Evolutionary conservation across 2,113 vertebrate species (phyloP).

Genomic region (Lethenteron camtschaticum): DNA sequence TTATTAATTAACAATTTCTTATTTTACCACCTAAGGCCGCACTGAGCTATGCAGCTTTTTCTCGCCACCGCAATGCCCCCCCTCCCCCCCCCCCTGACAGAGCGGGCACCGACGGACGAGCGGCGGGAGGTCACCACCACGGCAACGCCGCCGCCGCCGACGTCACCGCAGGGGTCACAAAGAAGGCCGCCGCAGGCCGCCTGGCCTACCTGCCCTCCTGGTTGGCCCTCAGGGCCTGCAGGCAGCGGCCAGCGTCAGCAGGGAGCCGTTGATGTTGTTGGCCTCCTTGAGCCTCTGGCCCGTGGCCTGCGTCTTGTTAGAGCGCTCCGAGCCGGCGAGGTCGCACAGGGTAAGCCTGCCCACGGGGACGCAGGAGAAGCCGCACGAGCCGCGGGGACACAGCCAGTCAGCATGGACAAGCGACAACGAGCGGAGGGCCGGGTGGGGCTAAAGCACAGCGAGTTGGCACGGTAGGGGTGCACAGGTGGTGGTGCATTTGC

Average conservation of each 20-base stretch:
- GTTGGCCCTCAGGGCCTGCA: constrained; percentile 42
- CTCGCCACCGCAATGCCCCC: no score
- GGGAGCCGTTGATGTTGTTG: constrained; percentile 61
- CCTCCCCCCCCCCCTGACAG: no score
- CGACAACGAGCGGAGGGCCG: neutral
- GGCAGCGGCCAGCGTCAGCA: constrained; percentile 62
- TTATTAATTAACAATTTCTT: no score
- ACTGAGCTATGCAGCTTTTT: no score
- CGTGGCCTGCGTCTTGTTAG: constrained; percentile 50
- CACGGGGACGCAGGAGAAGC: neutral
- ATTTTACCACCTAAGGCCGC: no score
- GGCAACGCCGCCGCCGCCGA: no score
- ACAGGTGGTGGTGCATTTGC: neutral
- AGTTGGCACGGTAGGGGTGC: neutral
- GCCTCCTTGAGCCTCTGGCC: constrained; percentile 62
- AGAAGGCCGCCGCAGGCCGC: neutral
- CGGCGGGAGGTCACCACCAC: no score
- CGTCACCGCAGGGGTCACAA: no score
- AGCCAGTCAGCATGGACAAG: neutral
- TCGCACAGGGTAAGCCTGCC: constrained; percentile 57
- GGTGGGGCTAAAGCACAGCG: neutral
- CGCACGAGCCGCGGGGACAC: neutral
- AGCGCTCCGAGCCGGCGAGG: constrained; percentile 59
- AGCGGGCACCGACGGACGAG: no score
- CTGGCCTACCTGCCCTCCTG: constrained; percentile 36